Evolutionary conservation across 2,113 vertebrate genomes (phyloP).

Genomic region (Anas platyrhynchos): DNA sequence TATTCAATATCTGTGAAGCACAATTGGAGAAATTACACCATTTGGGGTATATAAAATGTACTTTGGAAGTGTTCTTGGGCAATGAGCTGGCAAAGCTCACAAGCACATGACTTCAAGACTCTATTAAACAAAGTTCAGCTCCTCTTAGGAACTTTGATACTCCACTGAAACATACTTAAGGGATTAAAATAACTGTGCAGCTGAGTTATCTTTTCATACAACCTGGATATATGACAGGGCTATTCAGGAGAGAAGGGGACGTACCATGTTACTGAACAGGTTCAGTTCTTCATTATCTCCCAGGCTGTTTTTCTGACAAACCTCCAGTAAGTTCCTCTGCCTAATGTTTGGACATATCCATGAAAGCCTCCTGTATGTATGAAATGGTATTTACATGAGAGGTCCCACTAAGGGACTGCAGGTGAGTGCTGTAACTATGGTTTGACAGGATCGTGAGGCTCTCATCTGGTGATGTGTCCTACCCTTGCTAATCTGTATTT

Average conservation of each 20-base stretch:
- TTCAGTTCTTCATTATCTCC: neutral
- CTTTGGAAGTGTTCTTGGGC: neutral
- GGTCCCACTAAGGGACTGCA: neutral
- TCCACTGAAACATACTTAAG: neutral
- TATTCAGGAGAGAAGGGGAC: neutral
- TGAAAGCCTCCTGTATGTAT: neutral
- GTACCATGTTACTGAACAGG: neutral
- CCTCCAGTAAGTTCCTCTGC: neutral
- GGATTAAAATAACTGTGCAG: neutral
- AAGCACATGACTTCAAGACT: neutral
- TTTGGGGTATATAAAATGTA: neutral
- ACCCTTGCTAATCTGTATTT: neutral
- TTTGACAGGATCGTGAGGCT: neutral
- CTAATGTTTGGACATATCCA: neutral
- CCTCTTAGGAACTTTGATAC: neutral
- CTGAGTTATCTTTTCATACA: neutral
- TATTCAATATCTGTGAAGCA: conserved; percentile 1
- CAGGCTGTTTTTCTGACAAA: neutral
- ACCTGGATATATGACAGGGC: neutral
- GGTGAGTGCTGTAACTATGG: neutral
- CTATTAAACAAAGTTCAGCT: neutral
- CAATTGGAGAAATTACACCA: neutral
- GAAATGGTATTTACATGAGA: neutral
- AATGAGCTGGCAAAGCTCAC: neutral
- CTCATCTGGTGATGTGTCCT: neutral